These are phyloP conservation scores for Gobius niger DNA, from an alignment of 2,113 vertebrate species.

Conservation along the genomic window DNA sequence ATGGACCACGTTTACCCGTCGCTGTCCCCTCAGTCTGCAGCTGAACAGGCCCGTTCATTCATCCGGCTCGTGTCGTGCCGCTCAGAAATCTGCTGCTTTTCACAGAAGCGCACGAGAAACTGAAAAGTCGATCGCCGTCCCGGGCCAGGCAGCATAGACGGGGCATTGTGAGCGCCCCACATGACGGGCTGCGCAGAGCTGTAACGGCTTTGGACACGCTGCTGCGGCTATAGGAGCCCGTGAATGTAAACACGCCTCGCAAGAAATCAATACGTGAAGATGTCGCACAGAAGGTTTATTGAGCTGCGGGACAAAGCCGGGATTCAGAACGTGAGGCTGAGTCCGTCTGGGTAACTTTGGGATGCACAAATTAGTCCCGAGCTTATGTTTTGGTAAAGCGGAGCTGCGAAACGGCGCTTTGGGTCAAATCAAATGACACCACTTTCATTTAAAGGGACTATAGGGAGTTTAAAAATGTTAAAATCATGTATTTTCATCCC, in stretches of 20 bases:
- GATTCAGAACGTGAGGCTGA: too few species aligned
- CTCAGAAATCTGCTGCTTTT: constrained; percentile 63
- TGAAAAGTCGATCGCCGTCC: constrained; percentile 47
- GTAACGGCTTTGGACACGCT: constrained; percentile 35
- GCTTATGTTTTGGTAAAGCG: too few species aligned
- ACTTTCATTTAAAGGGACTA: too few species aligned
- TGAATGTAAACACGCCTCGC: constrained; percentile 17
- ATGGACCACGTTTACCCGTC: constrained; percentile 55
- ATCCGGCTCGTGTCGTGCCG: constrained; percentile 61
- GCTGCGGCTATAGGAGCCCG: not conserved
- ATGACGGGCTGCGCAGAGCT: constrained; percentile 39
- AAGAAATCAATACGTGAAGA: not conserved
- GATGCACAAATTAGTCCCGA: too few species aligned
- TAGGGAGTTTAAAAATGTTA: too few species aligned
- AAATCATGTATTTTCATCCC: too few species aligned
- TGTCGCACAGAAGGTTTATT: not conserved
- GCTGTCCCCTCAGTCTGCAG: constrained; percentile 66
- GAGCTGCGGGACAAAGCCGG: not conserved
- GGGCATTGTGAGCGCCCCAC: constrained; percentile 61
- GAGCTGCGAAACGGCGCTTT: too few species aligned
- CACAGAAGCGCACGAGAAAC: constrained; percentile 42
- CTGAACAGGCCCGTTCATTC: constrained; percentile 69
- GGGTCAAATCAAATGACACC: too few species aligned
- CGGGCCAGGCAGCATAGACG: constrained; percentile 61
- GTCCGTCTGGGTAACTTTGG: too few species aligned